Percentiles rank a stretch among this genome's conserved stretches.
Conservation (phyloP, 1,140 invertebrate species). For the Palaemon carinicauda region DNA sequence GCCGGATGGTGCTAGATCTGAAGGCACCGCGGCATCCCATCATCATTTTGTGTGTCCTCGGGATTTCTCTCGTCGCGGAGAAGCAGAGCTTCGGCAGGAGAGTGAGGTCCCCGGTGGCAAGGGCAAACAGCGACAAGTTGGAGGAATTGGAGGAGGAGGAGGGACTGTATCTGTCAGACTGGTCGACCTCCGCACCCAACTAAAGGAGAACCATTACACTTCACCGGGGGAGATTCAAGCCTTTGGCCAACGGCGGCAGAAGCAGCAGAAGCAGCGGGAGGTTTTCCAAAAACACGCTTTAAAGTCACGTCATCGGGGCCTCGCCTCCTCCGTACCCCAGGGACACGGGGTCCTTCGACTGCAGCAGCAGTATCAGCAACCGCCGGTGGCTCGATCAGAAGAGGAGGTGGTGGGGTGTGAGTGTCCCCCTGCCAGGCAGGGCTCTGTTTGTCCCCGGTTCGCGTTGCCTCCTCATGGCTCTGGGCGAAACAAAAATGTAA, state of each 20-base stretch:
- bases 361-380: too few relatives aligned
- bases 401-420: neutral
- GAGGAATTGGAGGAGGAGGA: neutral
- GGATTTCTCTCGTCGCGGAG: too few relatives aligned
- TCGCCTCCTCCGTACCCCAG: too few relatives aligned
- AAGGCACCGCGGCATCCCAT: neutral
- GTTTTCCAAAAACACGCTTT: neutral
- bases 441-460: too few relatives aligned
- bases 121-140: neutral
- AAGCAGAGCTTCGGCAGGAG: too few relatives aligned
- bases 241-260: neutral
- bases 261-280: neutral
- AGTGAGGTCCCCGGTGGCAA: too few relatives aligned
- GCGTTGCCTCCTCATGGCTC: neutral
- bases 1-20: neutral
- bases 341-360: too few relatives aligned
- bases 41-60: too few relatives aligned
- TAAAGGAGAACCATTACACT: slow-evolving; percentile 27
- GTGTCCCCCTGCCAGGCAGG: too few relatives aligned
- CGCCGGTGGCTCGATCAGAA: too few relatives aligned
- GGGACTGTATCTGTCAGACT: neutral
- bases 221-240: neutral
- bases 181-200: slow-evolving; percentile 14
- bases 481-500: neutral
- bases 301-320: neutral